phyloP scores from a whole-genome alignment of 2,888 invertebrate species.

The Calephelis perditalis region DNA sequence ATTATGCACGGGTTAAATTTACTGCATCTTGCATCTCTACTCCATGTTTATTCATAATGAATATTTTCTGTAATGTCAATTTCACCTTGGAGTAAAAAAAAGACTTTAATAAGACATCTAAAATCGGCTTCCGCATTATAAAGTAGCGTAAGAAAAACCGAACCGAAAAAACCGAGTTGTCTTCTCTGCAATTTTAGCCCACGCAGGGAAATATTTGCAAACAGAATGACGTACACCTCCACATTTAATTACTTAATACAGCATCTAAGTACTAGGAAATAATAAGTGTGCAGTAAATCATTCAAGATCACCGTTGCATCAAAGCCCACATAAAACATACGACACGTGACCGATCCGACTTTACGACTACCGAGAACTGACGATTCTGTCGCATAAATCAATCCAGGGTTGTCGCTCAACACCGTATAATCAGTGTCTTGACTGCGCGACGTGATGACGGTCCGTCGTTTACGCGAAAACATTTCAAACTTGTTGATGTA shows the following conservation, averaged over 20 bases:
- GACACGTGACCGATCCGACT: constrained; percentile 41
- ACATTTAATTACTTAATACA: constrained; percentile 9
- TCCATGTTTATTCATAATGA: too few relatives aligned
- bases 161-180: too few relatives aligned
- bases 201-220: too few relatives aligned
- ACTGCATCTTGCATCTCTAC: too few relatives aligned
- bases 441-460: constrained; percentile 8
- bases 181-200: too few relatives aligned
- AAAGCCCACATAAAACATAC: constrained; percentile 21
- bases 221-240: too few relatives aligned
- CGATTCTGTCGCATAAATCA: constrained; percentile 64
- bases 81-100: too few relatives aligned
- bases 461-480: constrained; percentile 9
- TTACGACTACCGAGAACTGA: constrained; percentile 58
- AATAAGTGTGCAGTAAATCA: constrained; percentile 47
- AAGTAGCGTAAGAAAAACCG: too few relatives aligned
- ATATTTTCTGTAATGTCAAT: too few relatives aligned
- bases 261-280: constrained; percentile 38
- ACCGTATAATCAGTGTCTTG: constrained; percentile 13
- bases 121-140: too few relatives aligned
- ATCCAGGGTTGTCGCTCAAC: constrained; percentile 25
- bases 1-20: too few relatives aligned
- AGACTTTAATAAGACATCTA: too few relatives aligned
- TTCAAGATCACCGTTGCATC: constrained; percentile 38
- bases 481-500: constrained; percentile 8